Evolutionary conservation across 2,797 vertebrate species (phyloP).

Genomic region (Lepus oiostolus): DNA sequence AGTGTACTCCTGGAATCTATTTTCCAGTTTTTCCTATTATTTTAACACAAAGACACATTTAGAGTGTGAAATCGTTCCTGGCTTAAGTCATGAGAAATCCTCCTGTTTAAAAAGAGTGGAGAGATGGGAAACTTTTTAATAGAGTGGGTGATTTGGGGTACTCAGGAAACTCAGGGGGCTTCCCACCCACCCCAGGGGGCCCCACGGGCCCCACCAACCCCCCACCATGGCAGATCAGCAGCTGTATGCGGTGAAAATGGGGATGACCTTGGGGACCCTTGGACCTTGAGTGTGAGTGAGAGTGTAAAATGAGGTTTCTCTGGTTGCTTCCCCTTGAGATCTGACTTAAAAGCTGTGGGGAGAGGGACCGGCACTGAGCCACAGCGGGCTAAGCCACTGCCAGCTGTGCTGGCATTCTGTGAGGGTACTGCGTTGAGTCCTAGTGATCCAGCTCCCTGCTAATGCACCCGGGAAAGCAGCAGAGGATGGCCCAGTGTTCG

Average conservation of each 20-base stretch:
- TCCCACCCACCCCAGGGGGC: too few species aligned
- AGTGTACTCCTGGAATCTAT: not conserved
- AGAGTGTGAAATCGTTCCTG: not conserved
- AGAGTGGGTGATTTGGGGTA: too few species aligned
- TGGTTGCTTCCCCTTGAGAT: not conserved
- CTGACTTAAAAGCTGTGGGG: not conserved
- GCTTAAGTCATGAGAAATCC: not conserved
- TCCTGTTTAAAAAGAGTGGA: not conserved
- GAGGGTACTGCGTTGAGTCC: too few species aligned
- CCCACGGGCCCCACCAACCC: too few species aligned
- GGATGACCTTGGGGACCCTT: not conserved
- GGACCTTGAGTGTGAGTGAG: not conserved
- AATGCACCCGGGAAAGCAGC: too few species aligned
- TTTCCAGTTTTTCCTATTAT: not conserved
- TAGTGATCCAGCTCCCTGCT: too few species aligned
- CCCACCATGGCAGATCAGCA: not conserved
- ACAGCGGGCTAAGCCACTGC: too few species aligned
- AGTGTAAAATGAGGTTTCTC: not conserved
- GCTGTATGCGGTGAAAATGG: not conserved
- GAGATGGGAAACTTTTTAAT: conserved; percentile 28
- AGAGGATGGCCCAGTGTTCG: too few species aligned
- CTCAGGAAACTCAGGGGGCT: not conserved
- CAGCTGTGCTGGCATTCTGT: too few species aligned
- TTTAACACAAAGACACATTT: conserved; percentile 34
- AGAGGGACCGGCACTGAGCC: too few species aligned